phyloP scores from a whole-genome alignment of 2,113 vertebrate species.

The Seriola rivoliana region DNA sequence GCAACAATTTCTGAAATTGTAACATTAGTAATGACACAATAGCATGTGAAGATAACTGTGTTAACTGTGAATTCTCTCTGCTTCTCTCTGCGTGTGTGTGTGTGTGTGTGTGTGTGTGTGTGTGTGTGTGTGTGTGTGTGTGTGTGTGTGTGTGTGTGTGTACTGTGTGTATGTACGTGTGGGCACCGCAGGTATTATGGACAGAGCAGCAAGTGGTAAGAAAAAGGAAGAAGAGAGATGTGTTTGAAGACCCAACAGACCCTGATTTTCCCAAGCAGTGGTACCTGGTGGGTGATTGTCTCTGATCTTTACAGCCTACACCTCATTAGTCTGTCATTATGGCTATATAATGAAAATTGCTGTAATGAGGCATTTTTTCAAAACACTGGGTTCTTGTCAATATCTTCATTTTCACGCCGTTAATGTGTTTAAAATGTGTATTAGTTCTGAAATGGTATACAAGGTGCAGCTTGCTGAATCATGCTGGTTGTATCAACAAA shows the following conservation, averaged over 20 bases:
- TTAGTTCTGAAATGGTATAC: not conserved
- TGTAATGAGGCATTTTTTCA: not conserved
- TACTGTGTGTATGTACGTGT: constrained; percentile 15
- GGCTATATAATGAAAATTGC: not conserved
- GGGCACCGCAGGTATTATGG: constrained; percentile 89
- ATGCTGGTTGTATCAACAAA: not conserved
- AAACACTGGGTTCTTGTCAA: not conserved
- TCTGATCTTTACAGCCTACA: not conserved
- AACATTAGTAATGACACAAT: constrained; percentile 42
- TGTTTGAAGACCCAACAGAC: constrained; percentile 91
- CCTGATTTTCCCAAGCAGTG: constrained; percentile 96
- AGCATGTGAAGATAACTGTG: constrained; percentile 21
- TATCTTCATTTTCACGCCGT: not conserved
- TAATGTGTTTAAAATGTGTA: not conserved
- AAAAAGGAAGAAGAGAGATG: constrained; percentile 88
- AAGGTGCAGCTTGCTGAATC: not conserved
- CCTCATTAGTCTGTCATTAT: constrained; percentile 2
- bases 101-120: constrained; percentile 12
- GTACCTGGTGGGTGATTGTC: constrained; percentile 91
- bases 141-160: constrained; percentile 7
- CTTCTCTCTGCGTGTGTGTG: constrained; percentile 11
- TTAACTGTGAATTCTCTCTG: constrained; percentile 33
- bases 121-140: constrained; percentile 9
- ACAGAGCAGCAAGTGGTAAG: constrained; percentile 94
- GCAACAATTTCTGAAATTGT: constrained; percentile 47